Percentiles rank a stretch among this genome's conserved stretches.
Conservation (phyloP, 2,888 invertebrate genomes). For the Heteromyza rotundicornis region DNA sequence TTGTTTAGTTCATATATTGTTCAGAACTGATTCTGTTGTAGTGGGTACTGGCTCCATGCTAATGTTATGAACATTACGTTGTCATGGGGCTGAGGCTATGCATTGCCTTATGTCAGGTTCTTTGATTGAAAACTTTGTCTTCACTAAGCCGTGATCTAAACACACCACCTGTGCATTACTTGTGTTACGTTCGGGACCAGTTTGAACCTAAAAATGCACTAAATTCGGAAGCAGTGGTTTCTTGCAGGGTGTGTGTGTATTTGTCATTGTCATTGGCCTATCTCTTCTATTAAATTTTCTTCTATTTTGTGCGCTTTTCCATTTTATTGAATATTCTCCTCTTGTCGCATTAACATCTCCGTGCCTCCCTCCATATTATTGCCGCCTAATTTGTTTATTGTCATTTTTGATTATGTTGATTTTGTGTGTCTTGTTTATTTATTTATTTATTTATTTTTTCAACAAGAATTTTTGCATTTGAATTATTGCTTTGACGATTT, state of each 20-base stretch:
- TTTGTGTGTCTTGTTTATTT: background rate
- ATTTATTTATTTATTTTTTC: background rate
- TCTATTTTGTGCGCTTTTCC: background rate
- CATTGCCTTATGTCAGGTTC: background rate
- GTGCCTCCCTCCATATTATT: background rate
- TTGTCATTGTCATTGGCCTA: background rate
- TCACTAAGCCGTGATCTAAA: too few species aligned
- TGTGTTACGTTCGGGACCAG: too few species aligned
- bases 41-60: background rate
- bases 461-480: background rate
- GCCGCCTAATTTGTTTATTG: conserved; percentile 9
- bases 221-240: too few species aligned
- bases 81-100: background rate
- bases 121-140: too few species aligned
- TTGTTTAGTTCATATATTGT: too few species aligned
- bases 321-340: too few species aligned
- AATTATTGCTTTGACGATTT: too few species aligned
- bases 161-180: too few species aligned
- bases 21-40: too few species aligned
- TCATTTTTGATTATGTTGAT: conserved; percentile 12
- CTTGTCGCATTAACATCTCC: background rate
- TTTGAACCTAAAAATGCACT: too few species aligned
- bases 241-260: background rate
- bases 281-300: background rate
- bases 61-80: background rate